A percentile compares a stretch with the other conserved stretches of the same genome.
These are phyloP conservation scores for Olivierus martensii DNA, from an alignment of 1,140 invertebrate genomes.

Conservation along the genomic window DNA sequence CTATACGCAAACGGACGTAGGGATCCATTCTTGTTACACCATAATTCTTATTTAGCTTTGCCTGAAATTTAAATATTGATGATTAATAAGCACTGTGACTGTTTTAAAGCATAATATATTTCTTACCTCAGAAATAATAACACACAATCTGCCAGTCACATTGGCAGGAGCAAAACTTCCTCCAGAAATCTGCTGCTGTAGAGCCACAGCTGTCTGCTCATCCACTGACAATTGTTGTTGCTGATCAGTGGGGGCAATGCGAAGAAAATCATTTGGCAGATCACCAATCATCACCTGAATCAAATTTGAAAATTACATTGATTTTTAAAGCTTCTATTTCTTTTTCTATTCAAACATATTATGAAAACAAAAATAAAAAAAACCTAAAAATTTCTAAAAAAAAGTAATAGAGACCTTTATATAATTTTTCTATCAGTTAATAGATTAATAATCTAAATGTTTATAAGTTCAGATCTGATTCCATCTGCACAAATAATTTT, in stretches of 20 bases:
- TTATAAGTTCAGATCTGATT: too few relatives aligned
- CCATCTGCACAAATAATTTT: too few relatives aligned
- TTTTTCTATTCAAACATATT: too few relatives aligned
- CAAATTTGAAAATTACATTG: background rate
- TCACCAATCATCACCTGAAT: slow-evolving; percentile 50
- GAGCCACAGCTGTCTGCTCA: slow-evolving; percentile 57
- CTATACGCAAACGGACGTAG: slow-evolving; percentile 79
- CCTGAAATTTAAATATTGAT: slow-evolving; percentile 42
- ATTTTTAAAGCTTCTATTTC: too few relatives aligned
- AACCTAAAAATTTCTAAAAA: too few relatives aligned
- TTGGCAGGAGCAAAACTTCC: slow-evolving; percentile 38
- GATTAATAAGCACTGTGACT: background rate
- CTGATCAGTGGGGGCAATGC: slow-evolving; percentile 40
- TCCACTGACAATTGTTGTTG: slow-evolving; percentile 59
- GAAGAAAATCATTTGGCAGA: slow-evolving; percentile 64
- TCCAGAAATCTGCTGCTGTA: slow-evolving; percentile 57
- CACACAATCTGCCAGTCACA: slow-evolving; percentile 54
- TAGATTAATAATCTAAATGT: too few relatives aligned
- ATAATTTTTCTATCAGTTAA: too few relatives aligned
- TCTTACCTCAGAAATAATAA: slow-evolving; percentile 63
- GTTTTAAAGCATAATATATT: background rate
- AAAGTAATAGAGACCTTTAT: too few relatives aligned
- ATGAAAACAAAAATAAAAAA: too few relatives aligned
- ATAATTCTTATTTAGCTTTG: slow-evolving; percentile 91
- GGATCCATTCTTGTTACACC: slow-evolving; percentile 92